Base-by-base conservation (phyloP, 35 echinoderm and acorn worm species). In the Ophioderma brevispina region DNA sequence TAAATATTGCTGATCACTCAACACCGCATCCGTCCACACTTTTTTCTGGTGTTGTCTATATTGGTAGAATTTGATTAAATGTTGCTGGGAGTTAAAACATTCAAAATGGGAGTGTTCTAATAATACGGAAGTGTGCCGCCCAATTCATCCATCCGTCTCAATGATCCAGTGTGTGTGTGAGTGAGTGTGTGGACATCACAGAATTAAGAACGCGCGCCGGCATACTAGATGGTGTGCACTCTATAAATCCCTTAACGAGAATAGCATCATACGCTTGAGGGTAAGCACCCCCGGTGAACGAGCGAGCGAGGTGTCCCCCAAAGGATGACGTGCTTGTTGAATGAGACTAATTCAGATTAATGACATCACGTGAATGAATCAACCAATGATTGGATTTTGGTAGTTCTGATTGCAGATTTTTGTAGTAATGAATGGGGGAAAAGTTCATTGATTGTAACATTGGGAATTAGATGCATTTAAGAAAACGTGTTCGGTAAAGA, bases 311-410 rank as follows among this genome's bases (percentile, higher is more conserved):
- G 59, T 70, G 59, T 70, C 59, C 59, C 41, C 59, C 59, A 70
- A 70, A 70, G 59, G 28, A 25, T 70, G 59, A 70, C 59, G 59
- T 70, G 59, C 2, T 70, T 3, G 59, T 3, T 70, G 59, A 70
- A 70, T 70, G 59, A 70, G 59, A 30, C 59, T 70, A 70, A 70
- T 70, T 70, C 59, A 25, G 59, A 70, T 70, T 70, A 70, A 70
- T 70, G 59, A 70, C 59, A 25, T 70, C 59, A 70, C 59, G 28
- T 70, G 59, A 8, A 15, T 4, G 28, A 70, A 70, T 70, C 23
- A 70, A 30, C 59, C 59, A 70, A 70, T 70, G 6, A 70, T 4
- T 70, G 59, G 28, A 30, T 70, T 70, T 13, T 70, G 59, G 4
- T 70, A 25, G n/a, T n/a, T n/a, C n/a, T n/a, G n/a, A n/a, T n/a